Percentiles rank a stretch among this genome's conserved stretches.
phyloP scores from a whole-genome alignment of 2,888 invertebrate genomes.

The Drosophila trichaetosa region DNA sequence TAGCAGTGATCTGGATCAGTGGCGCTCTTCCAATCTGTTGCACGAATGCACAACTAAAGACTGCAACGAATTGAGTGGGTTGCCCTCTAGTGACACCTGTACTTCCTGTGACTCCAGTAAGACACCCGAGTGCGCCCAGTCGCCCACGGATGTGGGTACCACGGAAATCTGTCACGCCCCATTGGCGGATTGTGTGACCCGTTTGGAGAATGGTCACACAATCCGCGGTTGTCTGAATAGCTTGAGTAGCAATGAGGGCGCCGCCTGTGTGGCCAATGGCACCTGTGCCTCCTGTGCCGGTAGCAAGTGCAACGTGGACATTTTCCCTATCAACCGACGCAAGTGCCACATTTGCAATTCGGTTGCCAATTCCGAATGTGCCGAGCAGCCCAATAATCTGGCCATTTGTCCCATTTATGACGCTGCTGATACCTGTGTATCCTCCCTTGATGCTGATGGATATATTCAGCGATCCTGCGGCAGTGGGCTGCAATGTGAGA shows the following conservation, averaged over 20 bases:
- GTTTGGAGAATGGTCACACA: constrained; percentile 66
- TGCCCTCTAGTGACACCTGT: constrained; percentile 71
- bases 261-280: constrained; percentile 60
- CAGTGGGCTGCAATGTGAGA: constrained; percentile 67
- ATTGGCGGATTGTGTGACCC: constrained; percentile 66
- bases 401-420: constrained; percentile 75
- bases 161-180: constrained; percentile 64
- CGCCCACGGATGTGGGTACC: constrained; percentile 52
- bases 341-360: constrained; percentile 81
- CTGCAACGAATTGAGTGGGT: constrained; percentile 67
- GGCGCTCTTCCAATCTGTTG: constrained; percentile 71
- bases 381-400: constrained; percentile 45
- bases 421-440: constrained; percentile 71
- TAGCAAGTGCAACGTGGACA: constrained; percentile 72
- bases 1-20: constrained; percentile 59
- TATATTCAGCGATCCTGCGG: constrained; percentile 75
- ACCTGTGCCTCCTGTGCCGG: constrained; percentile 73
- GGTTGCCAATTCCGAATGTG: constrained; percentile 53
- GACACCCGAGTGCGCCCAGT: constrained; percentile 74
- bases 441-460: constrained; percentile 31
- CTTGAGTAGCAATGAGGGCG: constrained; percentile 52
- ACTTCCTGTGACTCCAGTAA: constrained; percentile 77
- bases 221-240: constrained; percentile 74
- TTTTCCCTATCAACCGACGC: constrained; percentile 78
- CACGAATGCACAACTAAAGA: constrained; percentile 63